These are phyloP conservation scores for Ophion ellenae DNA, from an alignment of 2,888 invertebrate species.

Conservation along the genomic window DNA sequence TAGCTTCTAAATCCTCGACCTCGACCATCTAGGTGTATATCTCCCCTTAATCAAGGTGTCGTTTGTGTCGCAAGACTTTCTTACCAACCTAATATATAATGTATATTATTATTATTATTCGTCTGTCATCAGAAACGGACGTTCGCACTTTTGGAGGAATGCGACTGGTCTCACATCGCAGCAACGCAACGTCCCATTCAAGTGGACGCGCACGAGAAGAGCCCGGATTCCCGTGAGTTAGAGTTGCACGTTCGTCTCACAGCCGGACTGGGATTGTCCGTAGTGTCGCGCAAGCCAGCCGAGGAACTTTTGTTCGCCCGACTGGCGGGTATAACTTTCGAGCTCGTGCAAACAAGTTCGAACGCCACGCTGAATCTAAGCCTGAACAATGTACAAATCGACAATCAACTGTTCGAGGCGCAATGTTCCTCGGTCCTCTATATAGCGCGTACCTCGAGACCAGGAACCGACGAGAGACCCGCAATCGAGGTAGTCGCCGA, in stretches of 20 bases:
- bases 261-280: slow-evolving; percentile 90
- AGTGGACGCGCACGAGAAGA: slow-evolving; percentile 70
- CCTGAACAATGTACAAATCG: slow-evolving; percentile 91
- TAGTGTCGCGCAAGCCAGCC: slow-evolving; percentile 90
- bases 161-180: slow-evolving; percentile 85
- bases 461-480: slow-evolving; percentile 86
- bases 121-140: slow-evolving; percentile 79
- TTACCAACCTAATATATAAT: too few species aligned
- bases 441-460: slow-evolving; percentile 86
- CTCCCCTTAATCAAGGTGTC: too few species aligned
- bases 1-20: too few species aligned
- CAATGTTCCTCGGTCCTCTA: slow-evolving; percentile 94
- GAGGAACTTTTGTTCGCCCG: slow-evolving; percentile 93
- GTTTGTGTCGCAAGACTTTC: too few species aligned
- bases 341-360: slow-evolving; percentile 85
- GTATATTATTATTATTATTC: background rate
- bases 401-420: slow-evolving; percentile 91
- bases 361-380: slow-evolving; percentile 88
- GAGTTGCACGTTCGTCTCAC: slow-evolving; percentile 87
- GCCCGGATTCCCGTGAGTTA: slow-evolving; percentile 84
- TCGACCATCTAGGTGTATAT: too few species aligned
- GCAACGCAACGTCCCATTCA: slow-evolving; percentile 84
- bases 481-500: slow-evolving; percentile 93
- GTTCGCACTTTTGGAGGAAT: slow-evolving; percentile 84
- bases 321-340: slow-evolving; percentile 87